Evolutionary conservation across 1,140 invertebrate species (phyloP).

Genomic region (Drosophila pseudoobscura): DNA sequence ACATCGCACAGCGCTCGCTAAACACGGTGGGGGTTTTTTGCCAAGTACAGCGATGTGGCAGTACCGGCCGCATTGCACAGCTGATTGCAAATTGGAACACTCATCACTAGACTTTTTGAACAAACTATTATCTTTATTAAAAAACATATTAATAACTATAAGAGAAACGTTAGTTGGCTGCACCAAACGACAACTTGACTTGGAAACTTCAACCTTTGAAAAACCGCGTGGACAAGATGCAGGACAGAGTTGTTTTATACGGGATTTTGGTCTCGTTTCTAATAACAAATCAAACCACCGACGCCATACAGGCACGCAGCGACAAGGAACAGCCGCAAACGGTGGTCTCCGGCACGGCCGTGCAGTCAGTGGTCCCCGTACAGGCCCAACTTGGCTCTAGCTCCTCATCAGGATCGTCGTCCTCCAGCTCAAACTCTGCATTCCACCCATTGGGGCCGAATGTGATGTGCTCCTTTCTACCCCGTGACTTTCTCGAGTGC

Average conservation of each 20-base stretch:
- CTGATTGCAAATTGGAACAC: too few relatives aligned
- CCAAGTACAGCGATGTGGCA: too few relatives aligned
- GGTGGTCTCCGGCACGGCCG: constrained; percentile 65
- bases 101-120: too few relatives aligned
- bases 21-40: too few relatives aligned
- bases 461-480: constrained; percentile 84
- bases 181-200: too few relatives aligned
- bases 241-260: constrained; percentile 36
- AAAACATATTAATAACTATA: too few relatives aligned
- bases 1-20: too few relatives aligned
- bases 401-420: constrained; percentile 18
- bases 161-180: too few relatives aligned
- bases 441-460: constrained; percentile 85
- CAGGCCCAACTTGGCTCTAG: constrained; percentile 39
- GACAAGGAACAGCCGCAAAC: constrained; percentile 74
- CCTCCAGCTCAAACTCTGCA: constrained; percentile 37
- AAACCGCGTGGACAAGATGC: constrained; percentile 35
- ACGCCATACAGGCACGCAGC: constrained; percentile 72
- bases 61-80: too few relatives aligned
- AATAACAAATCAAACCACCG: constrained; percentile 22
- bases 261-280: constrained; percentile 46
- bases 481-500: constrained; percentile 94
- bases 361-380: constrained; percentile 71
- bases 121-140: too few relatives aligned
- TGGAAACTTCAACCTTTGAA: not conserved